phyloP scores from a whole-genome alignment of 2,113 vertebrate genomes.

The Benitochromis conjunctus region DNA sequence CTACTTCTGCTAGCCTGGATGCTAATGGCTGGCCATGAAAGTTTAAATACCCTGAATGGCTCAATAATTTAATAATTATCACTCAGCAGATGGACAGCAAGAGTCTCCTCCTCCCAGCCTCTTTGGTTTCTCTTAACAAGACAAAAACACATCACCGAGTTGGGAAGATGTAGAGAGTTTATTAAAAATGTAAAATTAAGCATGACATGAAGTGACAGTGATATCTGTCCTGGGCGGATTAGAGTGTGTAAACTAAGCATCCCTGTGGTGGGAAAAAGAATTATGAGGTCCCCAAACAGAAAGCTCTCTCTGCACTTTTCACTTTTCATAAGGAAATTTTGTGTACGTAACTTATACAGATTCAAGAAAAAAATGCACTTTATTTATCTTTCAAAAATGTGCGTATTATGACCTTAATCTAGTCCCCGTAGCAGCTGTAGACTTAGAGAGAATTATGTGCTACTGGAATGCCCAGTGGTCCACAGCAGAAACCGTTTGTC shows the following conservation, averaged over 20 bases:
- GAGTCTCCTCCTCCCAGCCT: neutral
- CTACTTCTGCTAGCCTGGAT: conserved; percentile 26
- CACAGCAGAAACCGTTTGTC: neutral
- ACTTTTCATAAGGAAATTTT: neutral
- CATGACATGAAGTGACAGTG: neutral
- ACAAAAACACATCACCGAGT: neutral
- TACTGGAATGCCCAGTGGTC: neutral
- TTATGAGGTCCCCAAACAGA: neutral
- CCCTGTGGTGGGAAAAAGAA: neutral
- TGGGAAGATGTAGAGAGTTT: neutral
- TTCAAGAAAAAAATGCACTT: neutral
- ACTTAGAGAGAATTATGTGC: neutral
- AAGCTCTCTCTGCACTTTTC: neutral
- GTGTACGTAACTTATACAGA: rapidly evolving
- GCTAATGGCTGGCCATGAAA: conserved; percentile 68
- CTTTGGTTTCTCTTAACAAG: neutral
- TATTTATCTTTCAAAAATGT: neutral
- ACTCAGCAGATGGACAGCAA: conserved; percentile 38
- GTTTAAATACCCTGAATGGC: conserved; percentile 59
- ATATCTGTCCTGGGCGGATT: neutral
- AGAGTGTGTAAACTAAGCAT: neutral
- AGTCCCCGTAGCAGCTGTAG: neutral
- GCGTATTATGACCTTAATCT: neutral
- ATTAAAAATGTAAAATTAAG: neutral
- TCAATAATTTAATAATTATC: conserved; percentile 71